A percentile compares a stretch with the other conserved stretches of the same genome.
Conservation (phyloP, 2,113 vertebrate species). For the Ascaphus truei region DNA sequence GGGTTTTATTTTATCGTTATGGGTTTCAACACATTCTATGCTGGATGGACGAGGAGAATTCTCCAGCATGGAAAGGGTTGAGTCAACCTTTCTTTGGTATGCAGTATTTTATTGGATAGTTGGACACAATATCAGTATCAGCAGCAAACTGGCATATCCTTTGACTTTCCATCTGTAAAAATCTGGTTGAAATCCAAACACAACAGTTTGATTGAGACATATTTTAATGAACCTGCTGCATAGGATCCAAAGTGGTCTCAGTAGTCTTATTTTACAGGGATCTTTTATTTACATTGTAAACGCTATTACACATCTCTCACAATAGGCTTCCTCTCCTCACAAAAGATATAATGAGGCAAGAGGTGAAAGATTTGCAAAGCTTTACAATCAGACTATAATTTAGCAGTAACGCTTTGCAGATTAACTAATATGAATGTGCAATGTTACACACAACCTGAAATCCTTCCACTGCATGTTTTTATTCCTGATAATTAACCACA, state of each 20-base stretch:
- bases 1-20: background rate
- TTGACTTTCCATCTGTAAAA: slow-evolving; percentile 10
- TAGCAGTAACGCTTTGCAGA: background rate
- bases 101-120: background rate
- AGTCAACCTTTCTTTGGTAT: background rate
- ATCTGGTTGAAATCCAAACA: slow-evolving; percentile 12
- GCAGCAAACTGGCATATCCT: background rate
- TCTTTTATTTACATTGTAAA: background rate
- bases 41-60: background rate
- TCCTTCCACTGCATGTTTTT: slow-evolving; percentile 13
- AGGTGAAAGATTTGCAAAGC: background rate
- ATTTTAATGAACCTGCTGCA: background rate
- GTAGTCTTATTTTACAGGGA: background rate
- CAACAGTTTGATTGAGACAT: slow-evolving; percentile 13
- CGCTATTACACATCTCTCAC: background rate
- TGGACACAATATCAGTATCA: background rate
- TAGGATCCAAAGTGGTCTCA: background rate
- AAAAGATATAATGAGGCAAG: background rate
- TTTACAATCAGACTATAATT: background rate
- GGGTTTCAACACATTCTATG: background rate
- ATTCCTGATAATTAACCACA: slow-evolving; percentile 1
- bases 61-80: background rate
- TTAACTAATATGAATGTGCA: background rate
- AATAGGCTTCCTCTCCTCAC: background rate
- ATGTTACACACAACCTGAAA: background rate